A percentile compares a stretch with the other conserved stretches of the same genome.
These are phyloP conservation scores for Ivindomyrus marchei DNA, from an alignment of 2,113 vertebrate genomes.

Conservation along the genomic window DNA sequence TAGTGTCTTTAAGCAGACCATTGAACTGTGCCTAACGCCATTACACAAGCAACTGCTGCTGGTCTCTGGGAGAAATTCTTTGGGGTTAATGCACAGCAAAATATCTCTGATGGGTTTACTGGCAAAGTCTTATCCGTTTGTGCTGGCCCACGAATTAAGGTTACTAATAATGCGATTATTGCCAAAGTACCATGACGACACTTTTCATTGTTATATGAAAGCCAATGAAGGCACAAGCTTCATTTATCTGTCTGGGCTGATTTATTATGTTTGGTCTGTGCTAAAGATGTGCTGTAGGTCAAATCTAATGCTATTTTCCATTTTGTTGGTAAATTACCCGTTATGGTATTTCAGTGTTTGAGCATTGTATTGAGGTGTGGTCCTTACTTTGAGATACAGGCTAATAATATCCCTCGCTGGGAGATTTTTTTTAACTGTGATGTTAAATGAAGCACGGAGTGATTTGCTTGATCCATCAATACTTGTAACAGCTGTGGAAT, in stretches of 20 bases:
- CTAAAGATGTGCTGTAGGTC: neutral
- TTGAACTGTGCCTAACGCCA: slow-evolving; percentile 63
- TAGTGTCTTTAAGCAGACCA: slow-evolving; percentile 62
- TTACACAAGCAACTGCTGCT: slow-evolving; percentile 44
- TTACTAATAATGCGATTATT: slow-evolving; percentile 15
- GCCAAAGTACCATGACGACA: slow-evolving; percentile 10
- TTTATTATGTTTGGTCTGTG: neutral
- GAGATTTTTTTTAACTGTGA: neutral
- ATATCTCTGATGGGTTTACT: slow-evolving; percentile 15
- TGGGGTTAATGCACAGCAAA: slow-evolving; percentile 4
- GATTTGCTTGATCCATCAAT: neutral
- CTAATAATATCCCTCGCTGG: neutral
- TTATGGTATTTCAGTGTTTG: neutral
- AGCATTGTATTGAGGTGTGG: neutral
- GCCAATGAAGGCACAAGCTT: neutral
- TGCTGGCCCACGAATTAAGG: slow-evolving; percentile 9
- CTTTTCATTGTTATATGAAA: neutral
- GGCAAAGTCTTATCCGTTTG: neutral
- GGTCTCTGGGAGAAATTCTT: slow-evolving; percentile 5
- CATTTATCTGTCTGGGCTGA: neutral
- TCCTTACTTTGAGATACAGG: neutral
- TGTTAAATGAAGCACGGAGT: neutral
- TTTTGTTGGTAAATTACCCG: neutral
- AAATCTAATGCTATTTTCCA: neutral
- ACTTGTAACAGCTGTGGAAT: neutral